Conservation (phyloP, 2,888 invertebrate genomes). For the Priocnemis perturbator region DNA sequence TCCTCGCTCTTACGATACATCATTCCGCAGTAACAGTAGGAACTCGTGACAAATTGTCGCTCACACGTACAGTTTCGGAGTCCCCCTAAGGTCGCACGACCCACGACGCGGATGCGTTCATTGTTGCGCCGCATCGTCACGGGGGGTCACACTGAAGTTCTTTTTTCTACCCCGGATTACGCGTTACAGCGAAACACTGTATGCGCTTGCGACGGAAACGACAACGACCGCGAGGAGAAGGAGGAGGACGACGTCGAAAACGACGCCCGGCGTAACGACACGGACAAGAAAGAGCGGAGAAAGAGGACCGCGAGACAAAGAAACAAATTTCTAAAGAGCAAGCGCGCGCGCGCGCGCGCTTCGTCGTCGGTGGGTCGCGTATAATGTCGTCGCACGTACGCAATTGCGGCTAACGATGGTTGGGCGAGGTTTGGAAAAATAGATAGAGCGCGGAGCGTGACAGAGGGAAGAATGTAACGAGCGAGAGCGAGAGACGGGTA, state of each 20-base stretch:
- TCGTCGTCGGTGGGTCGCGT: constrained; percentile 42
- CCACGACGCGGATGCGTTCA: constrained; percentile 21
- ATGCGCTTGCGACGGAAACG: constrained; percentile 11
- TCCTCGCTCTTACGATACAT: not conserved
- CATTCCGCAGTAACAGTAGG: not conserved
- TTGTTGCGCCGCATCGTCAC: constrained; percentile 23
- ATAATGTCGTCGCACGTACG: constrained; percentile 52
- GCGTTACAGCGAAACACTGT: constrained; percentile 21
- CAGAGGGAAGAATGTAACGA: not conserved
- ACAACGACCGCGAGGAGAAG: constrained; percentile 17
- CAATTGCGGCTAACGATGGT: constrained; percentile 57
- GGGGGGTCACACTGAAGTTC: constrained; percentile 32
- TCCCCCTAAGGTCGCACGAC: constrained; percentile 37
- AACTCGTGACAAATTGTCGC: constrained; percentile 40
- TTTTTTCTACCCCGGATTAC: constrained; percentile 40
- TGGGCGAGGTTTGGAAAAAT: constrained; percentile 28
- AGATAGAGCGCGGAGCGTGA: no score
- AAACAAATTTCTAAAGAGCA: constrained; percentile 69
- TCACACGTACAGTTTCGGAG: constrained; percentile 36
- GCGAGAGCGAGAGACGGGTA: constrained; percentile 26
- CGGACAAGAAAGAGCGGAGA: constrained; percentile 41
- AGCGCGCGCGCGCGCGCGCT: no score
- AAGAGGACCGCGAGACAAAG: constrained; percentile 59
- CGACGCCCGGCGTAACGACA: constrained; percentile 24
- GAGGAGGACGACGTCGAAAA: constrained; percentile 21